These are phyloP conservation scores for Brachionus rubens DNA, from an alignment of 1,140 invertebrate genomes.

Conservation along the genomic window DNA sequence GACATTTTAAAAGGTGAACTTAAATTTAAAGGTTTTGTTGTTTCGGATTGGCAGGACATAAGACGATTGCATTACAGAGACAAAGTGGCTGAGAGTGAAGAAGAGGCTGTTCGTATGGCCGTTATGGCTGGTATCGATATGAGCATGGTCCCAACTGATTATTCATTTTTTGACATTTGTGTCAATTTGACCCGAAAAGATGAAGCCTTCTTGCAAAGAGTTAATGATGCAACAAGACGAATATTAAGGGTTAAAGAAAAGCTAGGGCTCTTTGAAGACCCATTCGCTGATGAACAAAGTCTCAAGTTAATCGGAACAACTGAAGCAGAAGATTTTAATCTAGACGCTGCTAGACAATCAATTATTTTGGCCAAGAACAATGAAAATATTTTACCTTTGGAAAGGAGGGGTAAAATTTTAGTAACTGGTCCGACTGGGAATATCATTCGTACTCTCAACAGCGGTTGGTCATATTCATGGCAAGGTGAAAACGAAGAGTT, in stretches of 20 bases:
- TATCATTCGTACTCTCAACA: background rate
- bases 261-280: conserved; percentile 16
- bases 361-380: conserved; percentile 13
- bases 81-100: background rate
- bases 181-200: conserved; percentile 5
- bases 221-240: background rate
- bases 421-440: background rate
- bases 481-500: background rate
- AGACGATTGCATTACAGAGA: background rate
- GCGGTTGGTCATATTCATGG: conserved; percentile 34
- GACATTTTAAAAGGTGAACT: conserved; percentile 18
- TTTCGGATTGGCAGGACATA: conserved; percentile 32
- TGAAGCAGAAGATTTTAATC: background rate
- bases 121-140: conserved; percentile 17
- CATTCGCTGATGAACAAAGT: background rate
- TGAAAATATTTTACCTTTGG: background rate
- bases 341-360: background rate
- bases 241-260: background rate
- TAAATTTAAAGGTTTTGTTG: conserved; percentile 19
- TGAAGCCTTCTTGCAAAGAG: background rate
- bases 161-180: background rate
- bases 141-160: conserved; percentile 26
- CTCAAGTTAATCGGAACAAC: background rate
- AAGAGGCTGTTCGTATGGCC: conserved; percentile 21
- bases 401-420: background rate